Conservation (phyloP, 2,113 vertebrate species). For the Microcebus griseorufus region DNA sequence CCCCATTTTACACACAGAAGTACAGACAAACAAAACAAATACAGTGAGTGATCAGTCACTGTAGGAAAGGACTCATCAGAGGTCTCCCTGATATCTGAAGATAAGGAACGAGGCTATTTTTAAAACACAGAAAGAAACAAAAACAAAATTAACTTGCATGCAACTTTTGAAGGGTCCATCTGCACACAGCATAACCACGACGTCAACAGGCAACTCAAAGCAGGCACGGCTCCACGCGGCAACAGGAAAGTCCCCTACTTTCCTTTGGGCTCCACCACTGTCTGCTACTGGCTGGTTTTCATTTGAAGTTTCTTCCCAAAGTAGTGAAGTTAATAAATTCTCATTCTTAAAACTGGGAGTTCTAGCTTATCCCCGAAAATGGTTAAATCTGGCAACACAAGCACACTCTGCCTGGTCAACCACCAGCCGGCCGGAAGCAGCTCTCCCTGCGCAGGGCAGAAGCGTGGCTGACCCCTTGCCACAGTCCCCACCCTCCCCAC, state of each 20-base stretch:
- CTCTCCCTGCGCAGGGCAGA: background rate
- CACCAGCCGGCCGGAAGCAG: background rate
- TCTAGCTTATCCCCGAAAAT: background rate
- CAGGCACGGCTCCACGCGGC: too few species aligned
- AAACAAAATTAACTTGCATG: background rate
- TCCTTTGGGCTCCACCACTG: background rate
- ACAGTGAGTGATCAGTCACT: background rate
- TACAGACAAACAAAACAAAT: background rate
- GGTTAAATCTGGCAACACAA: background rate
- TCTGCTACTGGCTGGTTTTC: background rate
- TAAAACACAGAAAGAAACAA: background rate
- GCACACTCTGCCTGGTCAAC: background rate
- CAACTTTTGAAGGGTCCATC: background rate
- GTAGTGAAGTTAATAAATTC: background rate
- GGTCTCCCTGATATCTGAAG: background rate
- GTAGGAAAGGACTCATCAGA: background rate
- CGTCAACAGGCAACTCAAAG: background rate
- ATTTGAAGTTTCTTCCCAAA: conserved; percentile 25
- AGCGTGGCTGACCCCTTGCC: background rate
- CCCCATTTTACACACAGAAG: background rate
- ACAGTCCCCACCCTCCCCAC: background rate
- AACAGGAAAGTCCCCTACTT: background rate
- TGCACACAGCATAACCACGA: background rate
- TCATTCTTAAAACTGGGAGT: background rate
- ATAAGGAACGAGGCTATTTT: background rate